Conservation (phyloP, 64 coral and sea anemone genomes). For the Trachythela sp. region DNA sequence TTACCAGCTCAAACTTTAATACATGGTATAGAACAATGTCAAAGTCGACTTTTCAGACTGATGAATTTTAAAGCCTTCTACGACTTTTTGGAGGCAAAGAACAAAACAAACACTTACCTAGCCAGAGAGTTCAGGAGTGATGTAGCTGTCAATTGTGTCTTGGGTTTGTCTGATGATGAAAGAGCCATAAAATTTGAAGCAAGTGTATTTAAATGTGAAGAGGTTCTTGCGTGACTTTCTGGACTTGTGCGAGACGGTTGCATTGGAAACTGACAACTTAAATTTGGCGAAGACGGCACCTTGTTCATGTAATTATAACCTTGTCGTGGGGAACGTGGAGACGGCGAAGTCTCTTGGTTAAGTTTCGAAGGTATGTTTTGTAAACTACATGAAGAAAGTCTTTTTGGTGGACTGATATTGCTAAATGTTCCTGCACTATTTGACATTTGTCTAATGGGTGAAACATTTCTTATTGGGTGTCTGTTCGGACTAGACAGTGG, state of each 20-base stretch:
- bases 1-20: too few relatives aligned
- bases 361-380: background rate
- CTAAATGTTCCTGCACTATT: background rate
- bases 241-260: background rate
- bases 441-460: conserved; percentile 20
- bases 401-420: background rate
- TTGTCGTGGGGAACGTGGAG: background rate
- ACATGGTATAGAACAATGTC: too few relatives aligned
- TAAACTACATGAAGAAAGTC: conserved; percentile 15
- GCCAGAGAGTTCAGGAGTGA: conserved; percentile 9
- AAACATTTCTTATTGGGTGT: background rate
- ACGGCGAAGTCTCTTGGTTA: background rate
- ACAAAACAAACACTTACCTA: background rate
- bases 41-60: too few relatives aligned
- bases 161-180: background rate
- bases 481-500: background rate
- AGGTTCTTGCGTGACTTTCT: background rate
- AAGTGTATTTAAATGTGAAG: background rate
- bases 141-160: background rate
- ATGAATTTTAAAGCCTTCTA: too few relatives aligned
- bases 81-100: too few relatives aligned
- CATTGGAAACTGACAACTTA: background rate
- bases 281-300: background rate
- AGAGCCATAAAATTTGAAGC: background rate
- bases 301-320: background rate